These are phyloP conservation scores for Zaprionus inermis DNA, from an alignment of 1,140 invertebrate genomes.

Conservation along the genomic window DNA sequence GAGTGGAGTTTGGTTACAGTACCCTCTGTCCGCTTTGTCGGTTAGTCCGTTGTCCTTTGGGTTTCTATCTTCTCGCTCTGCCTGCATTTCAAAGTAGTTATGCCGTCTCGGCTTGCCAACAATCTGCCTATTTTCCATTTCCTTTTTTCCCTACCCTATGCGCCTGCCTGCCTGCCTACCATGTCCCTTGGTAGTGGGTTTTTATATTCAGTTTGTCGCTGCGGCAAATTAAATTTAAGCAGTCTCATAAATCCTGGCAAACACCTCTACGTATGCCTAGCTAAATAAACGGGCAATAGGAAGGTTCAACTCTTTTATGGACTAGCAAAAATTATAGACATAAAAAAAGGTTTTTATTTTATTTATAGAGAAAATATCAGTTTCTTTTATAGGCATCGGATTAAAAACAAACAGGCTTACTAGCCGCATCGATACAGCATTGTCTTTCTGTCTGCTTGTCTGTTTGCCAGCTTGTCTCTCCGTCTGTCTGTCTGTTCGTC, in stretches of 20 bases:
- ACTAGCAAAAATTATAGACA: background rate
- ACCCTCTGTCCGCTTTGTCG: conserved; percentile 10
- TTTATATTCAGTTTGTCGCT: conserved; percentile 29
- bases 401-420: no score
- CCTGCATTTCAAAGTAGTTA: conserved; percentile 50
- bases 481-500: no score
- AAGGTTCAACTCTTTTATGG: background rate
- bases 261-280: background rate
- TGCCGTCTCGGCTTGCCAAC: conserved; percentile 4
- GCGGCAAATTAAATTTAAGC: conserved; percentile 52
- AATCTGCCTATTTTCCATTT: background rate
- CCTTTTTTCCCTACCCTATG: background rate
- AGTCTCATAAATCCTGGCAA: conserved; percentile 37
- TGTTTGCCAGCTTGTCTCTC: no score
- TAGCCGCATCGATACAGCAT: no score
- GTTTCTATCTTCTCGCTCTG: no score
- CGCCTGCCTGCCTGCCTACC: background rate
- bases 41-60: conserved; percentile 34
- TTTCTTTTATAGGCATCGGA: no score
- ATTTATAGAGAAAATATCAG: no score
- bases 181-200: background rate
- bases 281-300: background rate
- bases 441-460: no score
- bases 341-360: no score
- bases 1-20: conserved; percentile 65